Percentiles rank a stretch among this genome's conserved stretches.
Evolutionary conservation across 2,797 vertebrate species (phyloP).

Genomic region (Lycodopsis pacificus): DNA sequence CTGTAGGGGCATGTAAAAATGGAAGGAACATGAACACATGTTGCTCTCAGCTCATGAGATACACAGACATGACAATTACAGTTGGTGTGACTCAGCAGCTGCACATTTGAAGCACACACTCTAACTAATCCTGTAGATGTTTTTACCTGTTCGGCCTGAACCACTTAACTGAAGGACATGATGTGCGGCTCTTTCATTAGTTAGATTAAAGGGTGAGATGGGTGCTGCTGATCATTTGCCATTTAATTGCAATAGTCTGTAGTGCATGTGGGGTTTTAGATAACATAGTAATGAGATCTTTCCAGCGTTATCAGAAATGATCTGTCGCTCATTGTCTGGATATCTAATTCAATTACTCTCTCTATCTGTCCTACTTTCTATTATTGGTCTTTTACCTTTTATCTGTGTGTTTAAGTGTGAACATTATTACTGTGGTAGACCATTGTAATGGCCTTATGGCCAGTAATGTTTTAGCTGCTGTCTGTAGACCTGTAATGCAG

Average conservation of each 20-base stretch:
- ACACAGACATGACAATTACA: neutral
- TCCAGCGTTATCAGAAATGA: constrained; percentile 13
- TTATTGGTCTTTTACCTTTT: constrained; percentile 9
- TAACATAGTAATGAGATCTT: neutral
- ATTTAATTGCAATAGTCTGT: neutral
- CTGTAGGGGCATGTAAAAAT: constrained; percentile 7
- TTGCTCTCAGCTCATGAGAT: neutral
- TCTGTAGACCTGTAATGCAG: neutral
- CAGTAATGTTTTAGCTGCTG: neutral
- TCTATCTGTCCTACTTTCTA: constrained; percentile 16
- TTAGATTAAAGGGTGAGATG: neutral
- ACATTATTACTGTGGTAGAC: neutral
- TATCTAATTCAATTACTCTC: constrained; percentile 18
- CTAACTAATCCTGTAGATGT: neutral
- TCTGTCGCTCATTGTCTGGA: constrained; percentile 13
- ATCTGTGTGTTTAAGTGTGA: constrained; percentile 6
- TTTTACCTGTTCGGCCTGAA: neutral
- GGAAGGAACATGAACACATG: neutral
- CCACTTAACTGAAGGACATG: too few species aligned
- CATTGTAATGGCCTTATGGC: neutral
- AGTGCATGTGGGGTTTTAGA: neutral
- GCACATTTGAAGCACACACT: neutral
- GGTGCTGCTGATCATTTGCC: neutral
- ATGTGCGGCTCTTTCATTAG: neutral
- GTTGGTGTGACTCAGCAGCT: neutral